These are phyloP conservation scores for Heliconius ismenius DNA, from an alignment of 2,888 invertebrate species.

Conservation along the genomic window DNA sequence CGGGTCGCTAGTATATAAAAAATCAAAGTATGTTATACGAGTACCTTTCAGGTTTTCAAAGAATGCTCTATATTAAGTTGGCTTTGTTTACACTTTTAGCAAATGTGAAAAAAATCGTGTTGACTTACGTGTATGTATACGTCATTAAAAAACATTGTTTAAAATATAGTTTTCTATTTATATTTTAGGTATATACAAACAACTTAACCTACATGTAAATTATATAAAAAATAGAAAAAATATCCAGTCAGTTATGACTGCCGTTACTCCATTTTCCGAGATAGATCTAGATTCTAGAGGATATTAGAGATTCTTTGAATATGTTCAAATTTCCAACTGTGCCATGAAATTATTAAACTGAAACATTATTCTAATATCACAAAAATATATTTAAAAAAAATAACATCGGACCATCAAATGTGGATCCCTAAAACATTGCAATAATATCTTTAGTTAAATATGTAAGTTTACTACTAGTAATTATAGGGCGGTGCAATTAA, in stretches of 20 bases:
- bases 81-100: not conserved
- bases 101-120: conserved; percentile 4
- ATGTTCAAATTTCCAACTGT: not conserved
- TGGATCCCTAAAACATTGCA: conserved; percentile 25
- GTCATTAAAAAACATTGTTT: not conserved
- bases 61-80: not conserved
- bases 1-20: too few species aligned
- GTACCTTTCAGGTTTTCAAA: not conserved
- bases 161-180: not conserved
- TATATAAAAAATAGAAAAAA: not conserved
- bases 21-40: not conserved
- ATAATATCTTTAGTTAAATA: conserved; percentile 20
- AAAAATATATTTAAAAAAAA: not conserved
- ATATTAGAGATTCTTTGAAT: not conserved
- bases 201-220: too few species aligned
- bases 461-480: conserved; percentile 32
- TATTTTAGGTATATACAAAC: not conserved
- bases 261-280: not conserved
- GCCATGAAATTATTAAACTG: not conserved
- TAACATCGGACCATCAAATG: not conserved
- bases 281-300: not conserved
- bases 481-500: conserved; percentile 38
- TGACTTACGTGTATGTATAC: not conserved
- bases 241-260: not conserved
- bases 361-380: not conserved